Evolutionary conservation across 2,888 invertebrate genomes (phyloP), one percentile per base, ranked within the genome.

Genomic region (Apotomis betuletana): DNA sequence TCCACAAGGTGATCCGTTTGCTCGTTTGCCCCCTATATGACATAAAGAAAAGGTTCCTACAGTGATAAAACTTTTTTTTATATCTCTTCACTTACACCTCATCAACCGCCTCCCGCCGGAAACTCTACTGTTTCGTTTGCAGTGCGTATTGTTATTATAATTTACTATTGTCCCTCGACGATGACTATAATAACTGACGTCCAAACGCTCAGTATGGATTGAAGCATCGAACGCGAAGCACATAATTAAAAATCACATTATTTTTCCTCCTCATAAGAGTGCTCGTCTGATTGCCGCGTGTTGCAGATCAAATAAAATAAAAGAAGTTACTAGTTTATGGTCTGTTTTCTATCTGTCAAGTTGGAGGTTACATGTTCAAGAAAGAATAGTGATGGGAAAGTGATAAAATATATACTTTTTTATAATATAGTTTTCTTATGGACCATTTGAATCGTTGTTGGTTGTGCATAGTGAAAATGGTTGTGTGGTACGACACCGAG

Each of bases 101-200:
- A 49, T n/a, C 58, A 46, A 51, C 36, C 57, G 52, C 52, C 27
- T 44, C 12, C 51, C 84, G 79, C 85, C 88, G 91, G 91, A 91
- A 86, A 85, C 81, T 70, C 75, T 77, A 70, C 76, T 81, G 83
- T 84, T 76, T 83, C 81, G 85, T 85, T 83, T 79, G 82, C 81
- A 79, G 78, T 77, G 81, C 78, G 81, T 83, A 89, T 90, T 90
- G 90, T 89, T 87, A 88, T 90, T 89, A 79, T 87, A 84, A 90
- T 89, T 85, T 83, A 76, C 82, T 81, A 85, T 85, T 86, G 86
- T 86, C 65, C 70, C 71, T 70, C 74, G 58, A 69, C 76, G 75
- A 72, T 68, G 75, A 74, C 75, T 68, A 63, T 72, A 72, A 62
- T 65, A 54, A 63, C 63, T 72, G 72, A 68, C 72, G 72, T 68